Conservation (phyloP, 1,140 invertebrate species). For the Lerema accius region DNA sequence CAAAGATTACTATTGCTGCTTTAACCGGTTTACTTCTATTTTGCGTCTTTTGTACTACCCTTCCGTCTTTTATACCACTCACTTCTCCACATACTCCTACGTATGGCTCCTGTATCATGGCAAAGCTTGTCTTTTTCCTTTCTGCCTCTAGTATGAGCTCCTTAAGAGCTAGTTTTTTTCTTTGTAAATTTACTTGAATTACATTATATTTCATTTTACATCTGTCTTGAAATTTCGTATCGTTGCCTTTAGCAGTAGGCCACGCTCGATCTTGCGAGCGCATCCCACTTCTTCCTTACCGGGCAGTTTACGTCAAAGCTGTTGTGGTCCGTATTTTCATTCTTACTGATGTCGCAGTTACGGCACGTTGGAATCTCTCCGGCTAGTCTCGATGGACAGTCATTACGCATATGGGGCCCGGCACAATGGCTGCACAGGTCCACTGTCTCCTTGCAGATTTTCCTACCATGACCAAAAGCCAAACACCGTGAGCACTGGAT, state of each 20-base stretch:
- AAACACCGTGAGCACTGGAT: neutral
- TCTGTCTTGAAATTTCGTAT: neutral
- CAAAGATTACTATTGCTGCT: neutral
- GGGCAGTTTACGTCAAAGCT: neutral
- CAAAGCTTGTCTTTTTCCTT: neutral
- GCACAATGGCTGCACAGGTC: neutral
- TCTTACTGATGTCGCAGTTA: neutral
- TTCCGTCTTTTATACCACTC: no score
- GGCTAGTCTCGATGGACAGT: neutral
- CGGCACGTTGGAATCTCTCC: neutral
- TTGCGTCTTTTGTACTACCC: neutral
- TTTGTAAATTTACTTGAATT: constrained; percentile 2
- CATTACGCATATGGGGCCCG: neutral
- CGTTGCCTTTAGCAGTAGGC: constrained; percentile 7
- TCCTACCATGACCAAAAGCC: neutral
- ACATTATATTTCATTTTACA: no score
- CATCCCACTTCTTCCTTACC: constrained; percentile 1
- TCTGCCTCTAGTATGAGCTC: neutral
- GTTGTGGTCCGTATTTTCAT: neutral
- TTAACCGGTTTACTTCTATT: neutral
- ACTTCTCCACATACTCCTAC: neutral
- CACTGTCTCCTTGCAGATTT: neutral
- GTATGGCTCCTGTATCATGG: neutral
- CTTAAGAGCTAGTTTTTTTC: neutral
- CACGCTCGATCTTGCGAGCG: neutral